Conservation (phyloP, 2,888 invertebrate species). For the Eupithecia vulgata region DNA sequence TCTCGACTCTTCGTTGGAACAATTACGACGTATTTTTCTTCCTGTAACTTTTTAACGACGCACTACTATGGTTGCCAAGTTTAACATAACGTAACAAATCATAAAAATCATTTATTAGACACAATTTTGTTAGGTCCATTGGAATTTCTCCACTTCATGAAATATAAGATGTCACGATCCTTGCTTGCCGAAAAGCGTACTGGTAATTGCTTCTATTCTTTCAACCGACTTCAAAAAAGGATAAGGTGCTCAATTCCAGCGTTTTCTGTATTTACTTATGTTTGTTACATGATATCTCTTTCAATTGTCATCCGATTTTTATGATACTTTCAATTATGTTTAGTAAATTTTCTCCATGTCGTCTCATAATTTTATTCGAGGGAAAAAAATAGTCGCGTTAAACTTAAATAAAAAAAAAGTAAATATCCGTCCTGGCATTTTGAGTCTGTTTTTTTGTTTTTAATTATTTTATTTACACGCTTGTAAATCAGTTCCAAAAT, state of each 20-base stretch:
- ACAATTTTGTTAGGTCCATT: slow-evolving; percentile 18
- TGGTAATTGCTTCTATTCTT: not conserved
- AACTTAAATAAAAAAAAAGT: not conserved
- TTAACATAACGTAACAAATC: no score
- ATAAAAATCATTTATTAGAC: no score
- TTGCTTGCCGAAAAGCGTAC: slow-evolving; percentile 12
- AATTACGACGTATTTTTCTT: slow-evolving; percentile 23
- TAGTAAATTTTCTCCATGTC: not conserved
- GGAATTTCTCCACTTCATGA: slow-evolving; percentile 20
- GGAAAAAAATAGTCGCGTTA: not conserved
- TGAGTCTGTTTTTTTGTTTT: no score
- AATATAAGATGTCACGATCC: slow-evolving; percentile 6
- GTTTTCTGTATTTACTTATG: not conserved
- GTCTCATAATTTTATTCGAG: not conserved
- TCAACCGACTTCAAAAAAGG: not conserved
- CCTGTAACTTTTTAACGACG: slow-evolving; percentile 28
- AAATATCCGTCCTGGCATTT: no score
- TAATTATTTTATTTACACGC: not conserved
- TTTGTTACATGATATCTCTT: not conserved
- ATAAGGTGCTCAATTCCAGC: not conserved
- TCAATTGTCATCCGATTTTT: not conserved
- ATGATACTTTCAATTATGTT: not conserved
- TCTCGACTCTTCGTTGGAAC: slow-evolving; percentile 16
- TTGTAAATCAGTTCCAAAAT: not conserved
- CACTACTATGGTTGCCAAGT: slow-evolving; percentile 18